These are phyloP conservation scores for Zoanthus gigantus DNA, from an alignment of 92 coral and sea anemone species.

Conservation along the genomic window DNA sequence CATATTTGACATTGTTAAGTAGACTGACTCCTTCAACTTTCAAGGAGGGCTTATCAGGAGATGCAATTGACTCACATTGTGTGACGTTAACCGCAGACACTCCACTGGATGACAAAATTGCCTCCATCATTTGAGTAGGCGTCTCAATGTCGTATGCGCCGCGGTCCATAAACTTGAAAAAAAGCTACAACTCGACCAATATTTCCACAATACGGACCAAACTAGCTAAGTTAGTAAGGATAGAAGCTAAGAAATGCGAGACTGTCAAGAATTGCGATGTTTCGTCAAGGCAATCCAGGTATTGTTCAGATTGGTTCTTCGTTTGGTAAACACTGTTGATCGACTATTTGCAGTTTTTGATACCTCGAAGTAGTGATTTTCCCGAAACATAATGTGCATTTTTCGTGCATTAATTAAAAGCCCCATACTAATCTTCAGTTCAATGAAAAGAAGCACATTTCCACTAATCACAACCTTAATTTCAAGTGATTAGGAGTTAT, in stretches of 20 bases:
- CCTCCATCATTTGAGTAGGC: constrained; percentile 69
- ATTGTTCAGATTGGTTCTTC: constrained; percentile 6
- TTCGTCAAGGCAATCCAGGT: background rate
- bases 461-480: too few species aligned
- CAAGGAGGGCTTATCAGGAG: background rate
- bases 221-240: background rate
- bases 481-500: too few species aligned
- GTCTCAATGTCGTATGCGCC: constrained; percentile 60
- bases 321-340: background rate
- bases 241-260: constrained; percentile 10
- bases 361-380: too few species aligned
- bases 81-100: constrained; percentile 67
- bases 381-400: too few species aligned
- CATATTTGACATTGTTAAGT: constrained; percentile 37
- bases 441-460: too few species aligned
- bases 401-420: too few species aligned
- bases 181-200: too few species aligned
- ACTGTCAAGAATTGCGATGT: background rate
- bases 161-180: too few species aligned
- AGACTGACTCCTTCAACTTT: constrained; percentile 48
- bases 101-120: constrained; percentile 72
- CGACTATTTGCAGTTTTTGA: too few species aligned
- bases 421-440: too few species aligned
- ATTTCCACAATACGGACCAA: too few species aligned
- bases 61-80: too few species aligned